These are phyloP conservation scores for Phrynosoma platyrhinos DNA, from an alignment of 2,113 vertebrate genomes.

Conservation along the genomic window DNA sequence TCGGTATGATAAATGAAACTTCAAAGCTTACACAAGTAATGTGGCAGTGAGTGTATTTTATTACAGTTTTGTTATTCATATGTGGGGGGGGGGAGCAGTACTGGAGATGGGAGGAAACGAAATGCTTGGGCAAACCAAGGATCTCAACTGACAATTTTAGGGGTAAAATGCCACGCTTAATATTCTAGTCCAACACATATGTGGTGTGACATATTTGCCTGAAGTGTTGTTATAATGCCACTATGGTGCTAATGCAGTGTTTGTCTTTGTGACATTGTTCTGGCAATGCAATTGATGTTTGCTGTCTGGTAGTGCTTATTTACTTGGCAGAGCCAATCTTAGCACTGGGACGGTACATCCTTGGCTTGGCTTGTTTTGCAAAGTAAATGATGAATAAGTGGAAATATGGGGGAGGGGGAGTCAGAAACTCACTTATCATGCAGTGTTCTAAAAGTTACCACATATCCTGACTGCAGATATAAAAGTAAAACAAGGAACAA, in stretches of 20 bases:
- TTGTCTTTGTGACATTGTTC: neutral
- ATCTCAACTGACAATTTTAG: neutral
- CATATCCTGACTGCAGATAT: conserved; percentile 2
- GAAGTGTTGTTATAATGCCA: neutral
- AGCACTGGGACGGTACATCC: neutral
- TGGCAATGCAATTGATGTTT: neutral
- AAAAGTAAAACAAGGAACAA: conserved; percentile 28
- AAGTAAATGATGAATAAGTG: conserved; percentile 8
- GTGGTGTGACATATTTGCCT: neutral
- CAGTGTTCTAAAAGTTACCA: conserved; percentile 15
- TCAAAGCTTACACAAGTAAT: neutral
- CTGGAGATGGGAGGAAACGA: neutral
- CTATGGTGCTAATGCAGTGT: neutral
- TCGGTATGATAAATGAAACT: conserved; percentile 11
- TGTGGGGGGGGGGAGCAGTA: no score
- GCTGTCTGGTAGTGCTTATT: neutral
- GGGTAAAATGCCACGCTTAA: neutral
- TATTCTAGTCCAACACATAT: neutral
- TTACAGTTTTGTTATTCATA: no score
- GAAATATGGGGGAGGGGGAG: neutral
- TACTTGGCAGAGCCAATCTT: neutral
- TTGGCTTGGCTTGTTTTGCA: neutral
- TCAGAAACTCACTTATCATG: neutral
- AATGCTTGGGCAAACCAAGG: neutral
- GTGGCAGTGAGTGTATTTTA: neutral